Conservation (phyloP, 2,113 vertebrate species). For the Anseranas semipalmata region DNA sequence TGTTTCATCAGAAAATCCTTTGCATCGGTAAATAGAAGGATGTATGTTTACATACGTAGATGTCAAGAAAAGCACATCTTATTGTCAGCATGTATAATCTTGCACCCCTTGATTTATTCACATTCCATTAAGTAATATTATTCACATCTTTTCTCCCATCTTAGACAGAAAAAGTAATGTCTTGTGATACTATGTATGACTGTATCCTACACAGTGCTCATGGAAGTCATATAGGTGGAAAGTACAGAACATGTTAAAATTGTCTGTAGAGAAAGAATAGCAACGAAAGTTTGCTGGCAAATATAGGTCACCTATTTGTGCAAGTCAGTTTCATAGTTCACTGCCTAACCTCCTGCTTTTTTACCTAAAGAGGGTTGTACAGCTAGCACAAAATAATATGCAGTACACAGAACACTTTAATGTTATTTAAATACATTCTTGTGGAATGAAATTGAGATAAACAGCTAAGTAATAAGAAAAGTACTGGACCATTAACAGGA, state of each 20-base stretch:
- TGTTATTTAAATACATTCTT: neutral
- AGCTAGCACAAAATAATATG: neutral
- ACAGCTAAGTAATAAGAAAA: neutral
- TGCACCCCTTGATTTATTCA: neutral
- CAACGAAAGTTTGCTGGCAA: neutral
- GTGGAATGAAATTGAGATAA: neutral
- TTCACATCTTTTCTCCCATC: neutral
- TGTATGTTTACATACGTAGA: neutral
- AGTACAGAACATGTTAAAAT: neutral
- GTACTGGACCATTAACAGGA: neutral
- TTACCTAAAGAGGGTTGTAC: neutral
- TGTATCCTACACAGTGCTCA: neutral
- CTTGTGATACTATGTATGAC: neutral
- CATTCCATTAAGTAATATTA: neutral
- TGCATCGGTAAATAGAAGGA: neutral
- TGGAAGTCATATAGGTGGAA: neutral
- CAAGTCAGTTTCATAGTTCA: constrained; percentile 23
- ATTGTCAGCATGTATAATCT: neutral
- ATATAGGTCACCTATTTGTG: constrained; percentile 33
- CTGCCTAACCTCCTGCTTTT: neutral
- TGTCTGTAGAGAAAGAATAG: neutral
- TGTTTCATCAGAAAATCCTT: neutral
- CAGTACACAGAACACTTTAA: neutral
- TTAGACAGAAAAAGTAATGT: neutral
- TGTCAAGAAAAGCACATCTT: neutral